Percentiles rank a stretch among this genome's conserved stretches.
Evolutionary conservation across 2,888 invertebrate species (phyloP).

Genomic region (Timandra comae): DNA sequence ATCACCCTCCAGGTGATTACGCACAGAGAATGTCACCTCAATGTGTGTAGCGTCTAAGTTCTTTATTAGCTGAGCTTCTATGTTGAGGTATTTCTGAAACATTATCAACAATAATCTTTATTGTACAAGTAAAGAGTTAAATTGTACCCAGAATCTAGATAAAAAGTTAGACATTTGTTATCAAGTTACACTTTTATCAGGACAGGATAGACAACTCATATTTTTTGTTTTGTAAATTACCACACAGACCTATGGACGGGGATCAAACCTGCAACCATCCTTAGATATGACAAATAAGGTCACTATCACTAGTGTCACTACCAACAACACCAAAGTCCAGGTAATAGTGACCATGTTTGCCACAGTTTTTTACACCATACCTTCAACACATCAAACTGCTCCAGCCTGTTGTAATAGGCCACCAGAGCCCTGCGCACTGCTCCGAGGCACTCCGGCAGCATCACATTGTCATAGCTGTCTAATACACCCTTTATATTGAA

Average conservation of each 20-base stretch:
- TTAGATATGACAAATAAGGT: no score
- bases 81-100: slow-evolving; percentile 46
- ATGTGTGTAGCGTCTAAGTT: slow-evolving; percentile 53
- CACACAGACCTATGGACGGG: neutral
- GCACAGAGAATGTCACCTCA: slow-evolving; percentile 41
- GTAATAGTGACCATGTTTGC: no score
- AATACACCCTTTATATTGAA: slow-evolving; percentile 53
- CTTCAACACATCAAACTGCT: slow-evolving; percentile 50
- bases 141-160: no score
- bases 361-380: no score
- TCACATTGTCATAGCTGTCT: slow-evolving; percentile 49
- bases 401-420: slow-evolving; percentile 54
- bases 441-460: slow-evolving; percentile 52
- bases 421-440: slow-evolving; percentile 51
- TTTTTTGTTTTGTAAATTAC: no score
- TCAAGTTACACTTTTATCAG: no score
- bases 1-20: slow-evolving; percentile 26
- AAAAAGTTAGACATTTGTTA: no score
- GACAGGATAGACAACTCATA: no score
- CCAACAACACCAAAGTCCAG: no score
- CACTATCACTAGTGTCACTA: no score
- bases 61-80: slow-evolving; percentile 51
- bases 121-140: no score
- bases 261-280: neutral
- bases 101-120: no score